Base-by-base conservation (phyloP, 2,797 vertebrate genomes). In the Dryobates pubescens region DNA sequence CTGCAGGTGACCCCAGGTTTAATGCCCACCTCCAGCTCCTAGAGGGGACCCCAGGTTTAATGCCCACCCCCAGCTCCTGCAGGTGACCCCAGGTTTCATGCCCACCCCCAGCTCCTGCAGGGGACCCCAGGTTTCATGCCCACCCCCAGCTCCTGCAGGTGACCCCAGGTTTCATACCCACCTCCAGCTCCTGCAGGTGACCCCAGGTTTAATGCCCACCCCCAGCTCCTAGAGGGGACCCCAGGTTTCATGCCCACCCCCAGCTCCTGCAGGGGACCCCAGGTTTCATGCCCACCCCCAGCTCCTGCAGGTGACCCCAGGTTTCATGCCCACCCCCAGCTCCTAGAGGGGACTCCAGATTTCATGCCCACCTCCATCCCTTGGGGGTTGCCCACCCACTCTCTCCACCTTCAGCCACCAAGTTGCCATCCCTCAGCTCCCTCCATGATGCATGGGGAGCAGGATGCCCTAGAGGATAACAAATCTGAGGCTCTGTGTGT, bases 131-230 rank as follows among this genome's bases (percentile, higher is more conserved):
- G 1, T 8, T 22, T 19, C 14, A 57, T 1, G 10, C 15, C 8
- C 0, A 1, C n/a, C 81, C 56, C 76, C 63, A 64, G 34, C n/a
- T 72, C 83, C 49, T 45, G 8, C 4, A 45, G 13, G 43, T 41
- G 4, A 24, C 5, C 45, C 84, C 61, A 6, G 3, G 1, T 8
- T 19, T 19, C 17, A 57, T 1, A 10, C 20, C 7, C 0, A 1
- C 29, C 81, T 57, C 76, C 63, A 64, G 29, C 36, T 68, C 80
- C 49, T 47, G 18, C 19, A 47, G 45, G 45, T 47, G 5, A 22
- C 6, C 51, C 88, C 62, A 6, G 3, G 1, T 8, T 22, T 19
- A 15, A 57, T 1, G 10, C 20, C 9, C 0, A 1, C 29, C 81
- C 61, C 76, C 63, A 64, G 34, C 36, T 72, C 79, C 49, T 45